Conservation (phyloP, 2,797 vertebrate genomes). For the Cirrhinus mrigala region DNA sequence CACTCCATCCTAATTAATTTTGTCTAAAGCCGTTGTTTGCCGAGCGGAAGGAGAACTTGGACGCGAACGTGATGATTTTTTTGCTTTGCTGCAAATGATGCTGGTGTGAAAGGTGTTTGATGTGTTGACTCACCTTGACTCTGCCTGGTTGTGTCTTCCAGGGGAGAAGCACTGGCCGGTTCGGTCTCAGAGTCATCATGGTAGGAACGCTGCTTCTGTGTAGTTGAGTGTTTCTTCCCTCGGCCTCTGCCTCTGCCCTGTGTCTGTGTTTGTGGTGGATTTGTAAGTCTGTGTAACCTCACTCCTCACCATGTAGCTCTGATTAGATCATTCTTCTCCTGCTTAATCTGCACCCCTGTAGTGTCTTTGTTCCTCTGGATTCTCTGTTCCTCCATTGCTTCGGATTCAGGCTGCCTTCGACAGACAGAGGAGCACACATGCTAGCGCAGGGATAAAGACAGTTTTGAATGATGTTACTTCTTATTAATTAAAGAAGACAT, state of each 20-base stretch:
- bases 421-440: slow-evolving; percentile 76
- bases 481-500: slow-evolving; percentile 88
- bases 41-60: background rate
- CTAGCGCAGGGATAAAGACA: slow-evolving; percentile 85
- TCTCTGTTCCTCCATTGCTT: slow-evolving; percentile 65
- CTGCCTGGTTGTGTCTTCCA: slow-evolving; percentile 81
- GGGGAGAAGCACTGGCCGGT: slow-evolving; percentile 84
- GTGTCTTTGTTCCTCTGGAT: slow-evolving; percentile 67
- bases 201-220: slow-evolving; percentile 81
- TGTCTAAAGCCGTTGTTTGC: slow-evolving; percentile 30
- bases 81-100: slow-evolving; percentile 1
- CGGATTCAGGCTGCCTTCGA: slow-evolving; percentile 34
- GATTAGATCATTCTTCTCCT: slow-evolving; percentile 50
- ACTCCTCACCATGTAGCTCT: slow-evolving; percentile 58
- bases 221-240: slow-evolving; percentile 60
- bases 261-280: slow-evolving; percentile 74
- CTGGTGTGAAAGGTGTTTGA: slow-evolving; percentile 1
- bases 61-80: slow-evolving; percentile 9
- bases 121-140: slow-evolving; percentile 56
- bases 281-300: slow-evolving; percentile 58
- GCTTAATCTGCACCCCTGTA: slow-evolving; percentile 64
- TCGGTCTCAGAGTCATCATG: slow-evolving; percentile 85
- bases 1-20: slow-evolving; percentile 24
- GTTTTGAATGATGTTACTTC: slow-evolving; percentile 90
- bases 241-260: slow-evolving; percentile 63